A percentile compares a stretch with the other conserved stretches of the same genome.
phyloP scores from a whole-genome alignment of 2,797 vertebrate genomes.

The Enteromius trimaculatus region DNA sequence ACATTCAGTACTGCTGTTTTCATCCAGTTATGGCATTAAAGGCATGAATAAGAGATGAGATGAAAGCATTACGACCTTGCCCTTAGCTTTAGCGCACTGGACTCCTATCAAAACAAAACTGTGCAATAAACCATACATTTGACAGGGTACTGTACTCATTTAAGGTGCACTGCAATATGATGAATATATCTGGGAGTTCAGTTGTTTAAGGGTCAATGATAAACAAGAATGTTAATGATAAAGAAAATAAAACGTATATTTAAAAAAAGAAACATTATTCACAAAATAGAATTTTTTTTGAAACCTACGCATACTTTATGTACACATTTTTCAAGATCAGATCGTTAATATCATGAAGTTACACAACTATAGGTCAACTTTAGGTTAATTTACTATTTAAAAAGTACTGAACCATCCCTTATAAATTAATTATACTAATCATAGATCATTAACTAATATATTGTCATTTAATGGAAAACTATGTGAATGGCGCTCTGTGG shows the following conservation, averaged over 20 bases:
- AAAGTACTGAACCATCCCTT: neutral
- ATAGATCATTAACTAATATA: no score
- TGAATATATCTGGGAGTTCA: neutral
- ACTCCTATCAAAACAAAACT: constrained; percentile 27
- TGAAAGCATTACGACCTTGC: constrained; percentile 54
- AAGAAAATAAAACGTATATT: neutral
- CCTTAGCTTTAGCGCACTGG: constrained; percentile 15
- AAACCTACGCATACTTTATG: no score
- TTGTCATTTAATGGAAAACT: neutral
- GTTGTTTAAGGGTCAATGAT: neutral
- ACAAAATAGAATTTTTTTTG: no score
- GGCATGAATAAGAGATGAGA: constrained; percentile 68
- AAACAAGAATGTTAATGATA: neutral
- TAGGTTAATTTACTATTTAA: neutral
- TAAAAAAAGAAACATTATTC: neutral
- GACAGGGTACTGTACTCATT: neutral
- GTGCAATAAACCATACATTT: constrained; percentile 3
- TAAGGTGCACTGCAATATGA: neutral
- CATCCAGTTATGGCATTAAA: constrained; percentile 65
- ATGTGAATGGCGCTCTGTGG: neutral
- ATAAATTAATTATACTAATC: no score
- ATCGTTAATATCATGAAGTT: neutral
- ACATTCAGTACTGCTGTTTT: constrained; percentile 39
- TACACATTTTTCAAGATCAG: neutral
- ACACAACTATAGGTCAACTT: neutral